Conservation (phyloP, 1,140 invertebrate genomes). For the Triops cancriformis region DNA sequence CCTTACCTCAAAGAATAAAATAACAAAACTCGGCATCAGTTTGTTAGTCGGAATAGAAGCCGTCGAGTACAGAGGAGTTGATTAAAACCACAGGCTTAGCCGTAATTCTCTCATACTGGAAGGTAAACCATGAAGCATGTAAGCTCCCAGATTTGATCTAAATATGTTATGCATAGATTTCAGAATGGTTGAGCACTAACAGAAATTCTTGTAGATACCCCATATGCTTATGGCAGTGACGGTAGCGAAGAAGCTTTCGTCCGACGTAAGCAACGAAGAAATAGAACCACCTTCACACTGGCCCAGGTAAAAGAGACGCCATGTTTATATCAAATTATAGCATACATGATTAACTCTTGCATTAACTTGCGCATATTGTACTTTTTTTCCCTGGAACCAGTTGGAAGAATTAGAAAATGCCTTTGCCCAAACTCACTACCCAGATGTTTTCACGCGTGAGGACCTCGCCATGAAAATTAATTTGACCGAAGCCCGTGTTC, state of each 20-base stretch:
- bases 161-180: slow-evolving; percentile 15
- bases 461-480: slow-evolving; percentile 98
- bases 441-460: slow-evolving; percentile 86
- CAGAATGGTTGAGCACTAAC: neutral
- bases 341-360: neutral
- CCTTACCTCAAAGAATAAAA: slow-evolving; percentile 22
- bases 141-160: slow-evolving; percentile 18
- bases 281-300: slow-evolving; percentile 92
- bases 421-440: slow-evolving; percentile 95
- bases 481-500: slow-evolving; percentile 91
- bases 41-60: neutral
- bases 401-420: slow-evolving; percentile 94
- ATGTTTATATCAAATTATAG: neutral
- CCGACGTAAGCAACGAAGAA: slow-evolving; percentile 84
- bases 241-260: slow-evolving; percentile 95
- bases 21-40: neutral
- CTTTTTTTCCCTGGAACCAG: slow-evolving; percentile 42
- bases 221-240: slow-evolving; percentile 80
- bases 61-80: neutral
- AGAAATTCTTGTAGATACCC: slow-evolving; percentile 57
- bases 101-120: neutral
- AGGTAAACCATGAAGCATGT: slow-evolving; percentile 21
- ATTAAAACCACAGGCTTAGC: slow-evolving; percentile 22
- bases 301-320: slow-evolving; percentile 61
- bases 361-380: neutral